phyloP scores from a whole-genome alignment of 2,113 vertebrate species.

The Pelvicachromis taeniatus region DNA sequence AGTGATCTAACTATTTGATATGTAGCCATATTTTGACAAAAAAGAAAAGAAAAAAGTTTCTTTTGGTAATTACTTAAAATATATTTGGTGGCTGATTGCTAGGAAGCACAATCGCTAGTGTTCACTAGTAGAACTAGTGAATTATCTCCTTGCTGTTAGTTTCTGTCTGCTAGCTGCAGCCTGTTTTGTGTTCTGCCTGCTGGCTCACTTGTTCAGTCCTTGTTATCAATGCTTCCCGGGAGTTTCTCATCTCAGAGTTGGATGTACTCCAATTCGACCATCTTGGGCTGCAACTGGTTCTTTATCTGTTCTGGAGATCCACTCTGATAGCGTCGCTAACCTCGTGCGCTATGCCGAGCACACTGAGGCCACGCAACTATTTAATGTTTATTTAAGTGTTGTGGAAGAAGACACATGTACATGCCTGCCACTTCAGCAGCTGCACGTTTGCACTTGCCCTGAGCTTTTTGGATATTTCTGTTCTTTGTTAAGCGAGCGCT shows the following conservation, averaged over 20 bases:
- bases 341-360: background rate
- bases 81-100: background rate
- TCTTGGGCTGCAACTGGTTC: rapidly evolving
- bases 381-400: background rate
- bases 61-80: rapidly evolving
- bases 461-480: background rate
- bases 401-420: rapidly evolving
- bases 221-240: background rate
- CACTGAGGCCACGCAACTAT: background rate
- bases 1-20: background rate
- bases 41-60: background rate
- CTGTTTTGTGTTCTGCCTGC: background rate
- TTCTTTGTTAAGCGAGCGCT: background rate
- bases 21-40: background rate
- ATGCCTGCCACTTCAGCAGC: background rate
- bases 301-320: background rate
- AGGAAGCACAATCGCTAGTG: background rate
- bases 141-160: background rate
- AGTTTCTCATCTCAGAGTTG: background rate
- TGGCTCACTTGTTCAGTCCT: background rate
- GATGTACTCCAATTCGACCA: background rate
- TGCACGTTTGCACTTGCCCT: background rate
- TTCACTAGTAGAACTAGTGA: background rate
- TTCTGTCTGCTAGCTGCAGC: background rate
- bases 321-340: background rate